Base-by-base conservation (phyloP, 2,888 invertebrate species). In the Aphodius granarius region DNA sequence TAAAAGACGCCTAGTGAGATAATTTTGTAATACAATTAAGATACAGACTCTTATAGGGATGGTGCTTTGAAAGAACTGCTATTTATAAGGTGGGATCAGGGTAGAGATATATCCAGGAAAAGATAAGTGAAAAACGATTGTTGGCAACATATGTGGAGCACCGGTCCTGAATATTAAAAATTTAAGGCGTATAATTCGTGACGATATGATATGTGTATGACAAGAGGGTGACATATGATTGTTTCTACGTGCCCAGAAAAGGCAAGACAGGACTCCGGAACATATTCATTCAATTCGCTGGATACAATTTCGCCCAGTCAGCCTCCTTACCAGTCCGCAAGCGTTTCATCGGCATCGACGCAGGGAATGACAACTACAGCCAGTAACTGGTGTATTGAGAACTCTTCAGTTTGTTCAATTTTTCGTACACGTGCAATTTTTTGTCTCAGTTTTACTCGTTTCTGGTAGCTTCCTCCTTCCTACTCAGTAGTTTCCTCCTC, bases 291-390 rank as follows among this genome's bases (percentile, higher is more conserved):
- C 80, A 82, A 81, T 80, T 80, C 79, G 78, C 77, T 77, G 76
- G 73, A 77, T 78, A 78, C 79, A 80, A 80, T 80, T 79, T 76
- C 77, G 78, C 80, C 79, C 78, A 80, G 77, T 78, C 77, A 76
- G 77, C 76, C 78, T 80, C 78, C 80, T 84, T 84, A 82, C 81
- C 80, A 86, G 85, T 85, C 86, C 81, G 81, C 82, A 80, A 85
- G 83, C 85, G 85, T 85, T 85, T 85, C 84, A 84, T 84, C 83
- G 83, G 82, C 82, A 83, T 83, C 81, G 83, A 80, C 83, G 85
- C 82, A 80, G 81, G 82, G 85, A 85, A 86, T 85, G 84, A 84
- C 85, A 85, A 85, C 81, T 82, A 80, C 79, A 77, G 76, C 75
- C 75, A 77, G 78, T 76, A 77, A 76, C 73, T 77, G 80, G 79